Evolutionary conservation across 2,888 invertebrate species (phyloP).

Genomic region (Ferdinandea cuprea): DNA sequence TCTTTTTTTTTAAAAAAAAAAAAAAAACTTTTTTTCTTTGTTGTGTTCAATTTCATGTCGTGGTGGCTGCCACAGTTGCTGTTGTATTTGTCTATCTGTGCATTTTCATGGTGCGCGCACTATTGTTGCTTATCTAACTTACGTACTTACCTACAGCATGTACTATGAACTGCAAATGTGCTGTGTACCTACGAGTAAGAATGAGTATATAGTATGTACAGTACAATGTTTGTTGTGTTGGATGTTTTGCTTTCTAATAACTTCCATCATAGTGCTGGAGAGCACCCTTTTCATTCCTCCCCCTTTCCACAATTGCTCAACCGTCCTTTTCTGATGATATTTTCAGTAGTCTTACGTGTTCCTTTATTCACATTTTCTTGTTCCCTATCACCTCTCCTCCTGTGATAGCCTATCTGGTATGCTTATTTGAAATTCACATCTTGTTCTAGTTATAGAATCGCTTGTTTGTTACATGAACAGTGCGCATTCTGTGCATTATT

Average conservation of each 20-base stretch:
- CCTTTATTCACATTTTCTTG: conserved; percentile 37
- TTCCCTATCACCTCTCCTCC: conserved; percentile 28
- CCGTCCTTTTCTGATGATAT: conserved; percentile 14
- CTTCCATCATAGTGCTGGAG: conserved; percentile 45
- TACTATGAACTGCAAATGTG: conserved; percentile 34
- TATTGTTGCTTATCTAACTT: conserved; percentile 68
- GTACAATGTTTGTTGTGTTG: conserved; percentile 11
- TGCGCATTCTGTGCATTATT: conserved; percentile 69
- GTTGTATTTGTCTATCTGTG: conserved; percentile 52
- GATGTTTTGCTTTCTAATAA: conserved; percentile 68
- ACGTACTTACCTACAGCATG: conserved; percentile 47
- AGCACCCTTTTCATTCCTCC: conserved; percentile 38
- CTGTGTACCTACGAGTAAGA: conserved; percentile 14
- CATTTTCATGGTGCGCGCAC: conserved; percentile 67
- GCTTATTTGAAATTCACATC: conserved; percentile 73
- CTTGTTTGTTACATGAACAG: conserved; percentile 57
- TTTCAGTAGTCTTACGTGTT: conserved; percentile 56
- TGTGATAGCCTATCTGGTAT: conserved; percentile 39
- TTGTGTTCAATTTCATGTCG: conserved; percentile 68
- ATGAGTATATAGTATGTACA: conserved; percentile 8
- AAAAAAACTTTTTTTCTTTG: conserved; percentile 35
- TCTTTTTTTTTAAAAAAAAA: conserved; percentile 10
- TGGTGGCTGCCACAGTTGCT: conserved; percentile 55
- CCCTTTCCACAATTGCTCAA: not conserved
- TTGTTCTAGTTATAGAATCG: conserved; percentile 73